Evolutionary conservation across 2,797 vertebrate genomes (phyloP), one percentile per base, ranked within the genome.

Genomic region (Manis pentadactyla): DNA sequence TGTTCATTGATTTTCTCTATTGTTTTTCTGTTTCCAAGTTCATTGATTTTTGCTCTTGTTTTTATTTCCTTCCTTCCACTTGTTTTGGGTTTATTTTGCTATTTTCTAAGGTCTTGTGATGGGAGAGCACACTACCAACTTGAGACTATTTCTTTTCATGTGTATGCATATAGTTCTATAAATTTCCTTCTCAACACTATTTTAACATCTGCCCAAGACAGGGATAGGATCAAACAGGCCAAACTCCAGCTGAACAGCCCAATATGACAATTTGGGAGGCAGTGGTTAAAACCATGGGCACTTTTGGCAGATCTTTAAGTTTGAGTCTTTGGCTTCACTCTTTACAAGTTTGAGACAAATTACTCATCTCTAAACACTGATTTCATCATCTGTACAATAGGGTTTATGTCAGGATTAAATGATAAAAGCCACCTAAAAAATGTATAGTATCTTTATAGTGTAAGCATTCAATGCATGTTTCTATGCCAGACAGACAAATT

Each of bases 121-220:
- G 51, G 12, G 8, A 68, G 37, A 71, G 19, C 18, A 12, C 37
- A 85, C 68, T 55, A 64, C 31, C 87, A 34, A 90, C 55, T 75
- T 71, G 39, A 92, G 14, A n/a, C 2, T n/a, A 82, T 86, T 21
- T 93, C 59, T 82, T 75, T 82, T 66, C 37, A 84, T 37, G 51
- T 51, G 0, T 86, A 77, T 29, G 3, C 5, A 92, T 31, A 14
- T 46, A 37, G 1, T 27, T 21, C 59, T 82, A 53, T 53, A 74
- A 49, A 59, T 87, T n/a, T 89, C 87, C 31, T 71, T 90, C 71
- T 94, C 34, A 53, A 21, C 10, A 68, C n/a, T 37, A 11, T n/a
- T 69, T 94, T 81, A 90, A 57, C 75, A 94, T 79, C 39, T 71
- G 46, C 25, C 71, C 53, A 95, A 87, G 81, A 51, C n/a, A 88